Base-by-base conservation (phyloP, 2,113 vertebrate genomes). In the Campylorhamphus procurvoides region DNA sequence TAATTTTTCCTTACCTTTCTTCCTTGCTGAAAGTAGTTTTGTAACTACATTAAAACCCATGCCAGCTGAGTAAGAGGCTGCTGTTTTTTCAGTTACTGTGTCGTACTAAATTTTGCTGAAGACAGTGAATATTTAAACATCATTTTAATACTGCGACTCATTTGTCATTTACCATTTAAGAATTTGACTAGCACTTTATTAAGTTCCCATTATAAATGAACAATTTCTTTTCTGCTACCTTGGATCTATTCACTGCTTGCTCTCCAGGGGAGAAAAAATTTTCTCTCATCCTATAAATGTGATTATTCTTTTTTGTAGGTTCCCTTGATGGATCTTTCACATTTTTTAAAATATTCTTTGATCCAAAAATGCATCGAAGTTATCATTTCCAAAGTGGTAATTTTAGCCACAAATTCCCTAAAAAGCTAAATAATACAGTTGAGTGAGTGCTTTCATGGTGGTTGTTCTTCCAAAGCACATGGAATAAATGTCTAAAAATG, bases 111-210 rank as follows among this genome's bases (percentile, higher is more conserved):
- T 87, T 92, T 85, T 84, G 3, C 53, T 88, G 55, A 39, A 69
- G 40, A 69, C 24, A 44, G 10, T 46, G 35, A 78, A 92, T 87
- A 92, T 91, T 94, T 97, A 90, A 87, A 89, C 29, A 49, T 92
- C 89, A 89, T 94, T 95, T 91, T 94, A 97, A 83, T 96, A 62
- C 47, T 81, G 75, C 74, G 94, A 71, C 55, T 96, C 11, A 84
- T 96, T 96, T 90, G 73, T 96, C 82, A 79, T 88, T 80, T 92
- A 91, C 60, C 87, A 94, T 87, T 91, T 55, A 76, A 58, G 71
- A 84, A 92, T 92, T 79, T 55, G 46, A 71, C 71, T 37, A 66
- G 40, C 42, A 58, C 86, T 64, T 91, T 76, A 82, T 58, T 83
- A 75, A 92, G 52, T 92, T 93, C 44, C 49, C 35, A 46, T 87